These are phyloP conservation scores for Naja naja DNA, from an alignment of 2,113 vertebrate species.

Conservation along the genomic window DNA sequence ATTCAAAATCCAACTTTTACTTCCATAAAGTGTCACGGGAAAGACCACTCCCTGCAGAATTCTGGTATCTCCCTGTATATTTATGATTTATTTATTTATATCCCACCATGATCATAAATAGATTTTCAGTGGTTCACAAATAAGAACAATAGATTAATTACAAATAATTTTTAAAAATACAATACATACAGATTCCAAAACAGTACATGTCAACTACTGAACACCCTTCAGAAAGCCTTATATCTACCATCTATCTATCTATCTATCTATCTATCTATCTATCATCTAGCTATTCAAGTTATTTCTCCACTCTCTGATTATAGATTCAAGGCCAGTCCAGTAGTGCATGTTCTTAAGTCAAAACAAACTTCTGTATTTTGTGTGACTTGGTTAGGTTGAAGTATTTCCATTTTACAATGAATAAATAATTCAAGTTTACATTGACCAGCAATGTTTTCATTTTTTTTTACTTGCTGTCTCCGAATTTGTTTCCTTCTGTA, in stretches of 20 bases:
- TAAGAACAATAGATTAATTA: not conserved
- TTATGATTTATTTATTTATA: not conserved
- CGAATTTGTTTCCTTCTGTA: not conserved
- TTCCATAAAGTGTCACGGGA: not conserved
- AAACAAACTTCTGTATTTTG: not conserved
- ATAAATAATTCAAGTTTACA: not conserved
- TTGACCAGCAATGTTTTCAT: not conserved
- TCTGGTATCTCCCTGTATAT: not conserved
- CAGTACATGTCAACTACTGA: not conserved
- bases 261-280: too few relatives aligned
- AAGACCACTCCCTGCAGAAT: not conserved
- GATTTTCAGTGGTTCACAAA: not conserved
- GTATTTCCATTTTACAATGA: not conserved
- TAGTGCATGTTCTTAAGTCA: not conserved
- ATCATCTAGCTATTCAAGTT: not conserved
- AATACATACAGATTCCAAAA: not conserved
- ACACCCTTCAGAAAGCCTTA: not conserved
- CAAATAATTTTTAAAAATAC: not conserved
- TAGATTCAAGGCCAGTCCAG: not conserved
- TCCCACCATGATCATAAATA: not conserved
- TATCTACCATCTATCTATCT: not conserved
- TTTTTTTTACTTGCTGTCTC: not conserved
- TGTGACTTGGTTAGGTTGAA: not conserved
- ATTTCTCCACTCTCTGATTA: not conserved
- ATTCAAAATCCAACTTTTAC: not conserved